A percentile compares a stretch with the other conserved stretches of the same genome.
These are phyloP conservation scores for Steatornis caripensis DNA, from an alignment of 2,113 vertebrate species.

Conservation along the genomic window DNA sequence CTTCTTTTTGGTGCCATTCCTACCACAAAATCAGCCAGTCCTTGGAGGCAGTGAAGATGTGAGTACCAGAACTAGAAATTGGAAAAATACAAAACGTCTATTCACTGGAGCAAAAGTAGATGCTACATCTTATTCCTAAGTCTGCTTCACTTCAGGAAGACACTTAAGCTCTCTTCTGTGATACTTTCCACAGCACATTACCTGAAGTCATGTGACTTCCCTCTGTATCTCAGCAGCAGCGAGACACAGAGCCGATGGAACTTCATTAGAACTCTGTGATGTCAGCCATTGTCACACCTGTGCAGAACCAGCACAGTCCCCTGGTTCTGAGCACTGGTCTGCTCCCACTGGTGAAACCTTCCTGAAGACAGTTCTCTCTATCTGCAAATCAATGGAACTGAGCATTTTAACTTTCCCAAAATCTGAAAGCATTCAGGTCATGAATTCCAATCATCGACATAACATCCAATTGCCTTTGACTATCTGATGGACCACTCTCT, in stretches of 20 bases:
- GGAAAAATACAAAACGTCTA: background rate
- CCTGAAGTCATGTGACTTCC: background rate
- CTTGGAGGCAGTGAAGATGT: background rate
- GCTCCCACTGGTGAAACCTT: background rate
- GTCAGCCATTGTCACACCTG: background rate
- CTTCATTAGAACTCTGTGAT: background rate
- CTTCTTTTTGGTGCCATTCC: conserved; percentile 49
- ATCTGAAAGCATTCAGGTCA: background rate
- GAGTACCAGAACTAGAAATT: background rate
- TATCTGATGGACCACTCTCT: background rate
- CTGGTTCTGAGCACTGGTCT: background rate
- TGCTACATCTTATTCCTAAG: background rate
- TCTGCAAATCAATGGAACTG: background rate
- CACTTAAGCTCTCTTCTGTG: background rate
- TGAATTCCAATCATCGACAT: background rate
- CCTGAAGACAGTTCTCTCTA: background rate
- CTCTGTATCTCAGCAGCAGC: background rate
- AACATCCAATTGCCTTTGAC: background rate
- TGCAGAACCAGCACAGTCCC: background rate
- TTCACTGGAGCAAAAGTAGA: background rate
- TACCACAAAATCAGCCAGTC: background rate
- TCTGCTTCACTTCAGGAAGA: background rate
- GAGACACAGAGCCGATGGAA: background rate
- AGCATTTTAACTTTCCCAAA: background rate
- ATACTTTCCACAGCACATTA: background rate